Conservation (phyloP, 2,797 vertebrate species). For the Neosalanx taihuensis region DNA sequence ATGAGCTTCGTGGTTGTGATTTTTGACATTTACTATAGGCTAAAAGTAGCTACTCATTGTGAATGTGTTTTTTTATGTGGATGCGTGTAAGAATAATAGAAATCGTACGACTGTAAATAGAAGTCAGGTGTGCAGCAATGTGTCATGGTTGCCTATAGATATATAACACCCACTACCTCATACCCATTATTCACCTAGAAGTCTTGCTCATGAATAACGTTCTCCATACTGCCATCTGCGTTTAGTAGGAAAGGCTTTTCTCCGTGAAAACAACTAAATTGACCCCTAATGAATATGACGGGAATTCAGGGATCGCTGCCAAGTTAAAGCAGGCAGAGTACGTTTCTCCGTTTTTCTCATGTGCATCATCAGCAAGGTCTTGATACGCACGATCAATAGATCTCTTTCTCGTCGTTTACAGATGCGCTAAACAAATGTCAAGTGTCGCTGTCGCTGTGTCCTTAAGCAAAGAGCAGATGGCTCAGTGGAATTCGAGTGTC, state of each 20-base stretch:
- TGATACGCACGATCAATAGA: too few relatives aligned
- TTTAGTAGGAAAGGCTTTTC: too few relatives aligned
- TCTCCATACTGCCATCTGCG: too few relatives aligned
- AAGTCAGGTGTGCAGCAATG: constrained; percentile 12
- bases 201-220: too few relatives aligned
- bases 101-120: constrained; percentile 24
- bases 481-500: too few relatives aligned
- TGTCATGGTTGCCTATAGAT: constrained; percentile 20
- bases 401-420: constrained; percentile 44
- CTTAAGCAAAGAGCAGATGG: constrained; percentile 47
- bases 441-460: constrained; percentile 26
- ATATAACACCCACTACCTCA: constrained; percentile 23
- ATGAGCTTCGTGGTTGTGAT: neutral
- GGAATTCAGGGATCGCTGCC: too few relatives aligned
- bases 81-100: constrained; percentile 3
- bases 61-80: constrained; percentile 1
- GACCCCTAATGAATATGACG: too few relatives aligned
- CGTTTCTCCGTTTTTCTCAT: too few relatives aligned
- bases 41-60: neutral
- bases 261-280: too few relatives aligned
- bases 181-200: neutral
- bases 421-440: constrained; percentile 57
- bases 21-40: neutral
- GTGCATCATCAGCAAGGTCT: too few relatives aligned
- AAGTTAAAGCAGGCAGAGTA: too few relatives aligned